Evolutionary conservation across 2,113 vertebrate species (phyloP).

Genomic region (Boulengeromyrus knoepffleri): DNA sequence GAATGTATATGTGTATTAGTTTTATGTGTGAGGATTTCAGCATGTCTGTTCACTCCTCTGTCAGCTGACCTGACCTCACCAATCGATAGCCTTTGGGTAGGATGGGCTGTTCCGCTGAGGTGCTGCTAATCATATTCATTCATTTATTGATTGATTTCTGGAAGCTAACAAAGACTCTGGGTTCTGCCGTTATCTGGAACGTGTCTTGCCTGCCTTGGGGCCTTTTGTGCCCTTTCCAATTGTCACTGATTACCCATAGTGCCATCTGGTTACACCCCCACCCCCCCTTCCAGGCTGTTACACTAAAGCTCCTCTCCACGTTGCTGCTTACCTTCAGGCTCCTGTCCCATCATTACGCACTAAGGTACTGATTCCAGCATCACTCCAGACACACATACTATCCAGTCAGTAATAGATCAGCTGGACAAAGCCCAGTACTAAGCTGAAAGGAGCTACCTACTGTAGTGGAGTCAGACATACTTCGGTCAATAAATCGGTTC

Average conservation of each 20-base stretch:
- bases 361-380: background rate
- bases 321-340: background rate
- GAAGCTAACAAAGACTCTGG: slow-evolving; percentile 32
- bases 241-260: background rate
- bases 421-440: too few relatives aligned
- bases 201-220: background rate
- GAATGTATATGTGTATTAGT: background rate
- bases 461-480: too few relatives aligned
- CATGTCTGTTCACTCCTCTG: slow-evolving; percentile 21
- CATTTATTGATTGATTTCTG: slow-evolving; percentile 51
- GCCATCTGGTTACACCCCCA: background rate
- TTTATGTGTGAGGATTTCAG: background rate
- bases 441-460: too few relatives aligned
- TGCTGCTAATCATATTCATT: slow-evolving; percentile 57
- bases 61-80: slow-evolving; percentile 34
- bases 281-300: background rate
- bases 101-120: slow-evolving; percentile 34
- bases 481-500: too few relatives aligned
- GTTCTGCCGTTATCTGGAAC: slow-evolving; percentile 2
- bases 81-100: slow-evolving; percentile 43
- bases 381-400: background rate
- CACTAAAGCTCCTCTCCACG: background rate
- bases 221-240: background rate
- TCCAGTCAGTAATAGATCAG: background rate
- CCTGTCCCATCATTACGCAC: background rate